A percentile compares a stretch with the other conserved stretches of the same genome.
Conservation (phyloP, 2,888 invertebrate species). For the Tinea semifulvella region DNA sequence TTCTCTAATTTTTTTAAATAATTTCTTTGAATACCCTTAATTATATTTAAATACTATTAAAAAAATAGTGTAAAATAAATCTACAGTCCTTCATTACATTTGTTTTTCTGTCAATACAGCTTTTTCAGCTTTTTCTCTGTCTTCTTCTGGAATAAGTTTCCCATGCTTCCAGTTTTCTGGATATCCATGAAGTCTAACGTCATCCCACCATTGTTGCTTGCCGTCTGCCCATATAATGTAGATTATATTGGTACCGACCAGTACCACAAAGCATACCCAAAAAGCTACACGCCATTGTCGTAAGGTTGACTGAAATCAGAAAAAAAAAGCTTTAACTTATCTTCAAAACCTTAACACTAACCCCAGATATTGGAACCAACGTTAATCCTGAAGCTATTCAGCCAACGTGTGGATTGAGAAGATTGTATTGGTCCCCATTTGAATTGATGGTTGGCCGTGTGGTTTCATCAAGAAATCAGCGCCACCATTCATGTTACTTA, state of each 20-base stretch:
- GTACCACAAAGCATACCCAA: conserved; percentile 69
- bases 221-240: conserved; percentile 68
- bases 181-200: conserved; percentile 35
- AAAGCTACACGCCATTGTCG: conserved; percentile 69
- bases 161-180: conserved; percentile 28
- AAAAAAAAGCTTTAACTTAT: no score
- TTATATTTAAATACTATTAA: background rate
- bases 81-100: background rate
- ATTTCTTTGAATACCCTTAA: background rate
- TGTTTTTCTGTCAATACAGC: conserved; percentile 14
- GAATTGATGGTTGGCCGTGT: no score
- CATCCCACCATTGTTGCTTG: conserved; percentile 71
- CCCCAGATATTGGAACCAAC: no score
- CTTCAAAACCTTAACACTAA: no score
- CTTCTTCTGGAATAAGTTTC: conserved; percentile 19
- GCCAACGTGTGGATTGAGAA: no score
- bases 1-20: background rate
- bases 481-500: no score
- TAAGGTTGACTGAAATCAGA: conserved; percentile 39
- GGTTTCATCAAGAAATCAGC: no score
- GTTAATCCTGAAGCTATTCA: no score
- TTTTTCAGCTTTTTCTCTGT: conserved; percentile 24
- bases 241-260: conserved; percentile 61
- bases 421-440: no score
- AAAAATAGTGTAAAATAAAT: background rate